Base-by-base conservation (phyloP, 2,888 invertebrate species). In the Allophyes oxyacanthae region DNA sequence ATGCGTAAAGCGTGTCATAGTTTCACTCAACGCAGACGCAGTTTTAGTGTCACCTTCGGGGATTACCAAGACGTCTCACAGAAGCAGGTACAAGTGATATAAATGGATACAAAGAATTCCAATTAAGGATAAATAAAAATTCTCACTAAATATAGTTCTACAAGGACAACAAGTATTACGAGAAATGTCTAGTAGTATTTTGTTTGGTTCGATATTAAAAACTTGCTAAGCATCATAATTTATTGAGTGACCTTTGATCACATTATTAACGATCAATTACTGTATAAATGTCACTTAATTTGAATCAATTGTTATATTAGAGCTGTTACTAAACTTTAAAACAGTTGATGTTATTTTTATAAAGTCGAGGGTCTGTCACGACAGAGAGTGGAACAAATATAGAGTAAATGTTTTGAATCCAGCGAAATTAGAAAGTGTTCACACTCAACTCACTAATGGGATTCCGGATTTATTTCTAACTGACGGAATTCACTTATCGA, bases 301-400 rank as follows among this genome's bases (percentile, higher is more conserved):
- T 28, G 7, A 28, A 28, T 28, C 28, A 8, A 28, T 28, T 6
- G 8, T 8, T 28, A 20, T 6, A 28, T 8, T 28, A 28, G 5
- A 1, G 20, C 1, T 20, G 1, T n/a, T 41, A 26, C 13, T 26
- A 28, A 13, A 41, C 2, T 9, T 26, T 30, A 37, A 36, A 55
- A 7, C 45, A 38, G 46, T 64, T 73, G 53, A 62, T 59, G 55
- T 66, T 38, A 62, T 62, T 63, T 63, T 45, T 43, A 10, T 14
- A 36, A 64, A 63, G 43, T 48, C 36, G 33, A 62, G 37, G 33
- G 41, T 58, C 37, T 33, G 48, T 7, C 4, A 25, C 37, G 34
- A 45, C 11, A 6, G 7, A 0, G 26, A 36, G 14, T 41, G 11
- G 36, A 43, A 44, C 33, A 59, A 52, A 51, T 54, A 36, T 38